Evolutionary conservation across 2,797 vertebrate species (phyloP).

Genomic region (Salmo trutta): DNA sequence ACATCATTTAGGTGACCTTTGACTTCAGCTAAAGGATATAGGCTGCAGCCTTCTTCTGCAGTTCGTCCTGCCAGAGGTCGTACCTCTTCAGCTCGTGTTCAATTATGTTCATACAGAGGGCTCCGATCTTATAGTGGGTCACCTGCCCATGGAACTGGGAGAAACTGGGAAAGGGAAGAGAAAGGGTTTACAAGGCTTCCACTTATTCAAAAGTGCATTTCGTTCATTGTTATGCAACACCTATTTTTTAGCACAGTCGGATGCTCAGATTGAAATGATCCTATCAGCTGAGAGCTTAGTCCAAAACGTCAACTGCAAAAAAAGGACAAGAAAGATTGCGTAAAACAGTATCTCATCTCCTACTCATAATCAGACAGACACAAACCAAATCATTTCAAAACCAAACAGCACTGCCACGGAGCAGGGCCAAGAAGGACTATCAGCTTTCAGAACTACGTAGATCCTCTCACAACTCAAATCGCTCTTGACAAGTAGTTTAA

Average conservation of each 20-base stretch:
- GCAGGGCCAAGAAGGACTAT: slow-evolving; percentile 58
- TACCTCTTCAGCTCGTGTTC: slow-evolving; percentile 93
- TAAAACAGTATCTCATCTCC: slow-evolving; percentile 49
- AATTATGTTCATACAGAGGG: slow-evolving; percentile 92
- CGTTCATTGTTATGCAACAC: neutral
- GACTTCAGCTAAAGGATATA: slow-evolving; percentile 81
- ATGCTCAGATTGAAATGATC: slow-evolving; percentile 47
- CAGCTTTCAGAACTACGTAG: slow-evolving; percentile 52
- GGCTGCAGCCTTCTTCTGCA: slow-evolving; percentile 91
- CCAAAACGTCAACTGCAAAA: slow-evolving; percentile 59
- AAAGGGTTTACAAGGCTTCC: slow-evolving; percentile 35
- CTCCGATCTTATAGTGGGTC: slow-evolving; percentile 92
- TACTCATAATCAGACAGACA: slow-evolving; percentile 52
- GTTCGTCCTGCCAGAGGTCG: slow-evolving; percentile 93
- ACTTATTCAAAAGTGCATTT: slow-evolving; percentile 43
- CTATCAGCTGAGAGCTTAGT: slow-evolving; percentile 46
- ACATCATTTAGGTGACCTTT: slow-evolving; percentile 3
- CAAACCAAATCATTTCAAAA: slow-evolving; percentile 49
- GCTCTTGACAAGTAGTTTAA: slow-evolving; percentile 60
- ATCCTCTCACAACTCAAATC: slow-evolving; percentile 45
- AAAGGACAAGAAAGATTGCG: slow-evolving; percentile 50
- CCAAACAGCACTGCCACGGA: slow-evolving; percentile 56
- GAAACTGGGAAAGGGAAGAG: slow-evolving; percentile 75
- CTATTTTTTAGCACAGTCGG: slow-evolving; percentile 47
- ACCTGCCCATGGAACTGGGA: slow-evolving; percentile 92